Evolutionary conservation across 2,113 vertebrate species (phyloP), one percentile per base, ranked within the genome.

Genomic region (Phaethon lepturus): DNA sequence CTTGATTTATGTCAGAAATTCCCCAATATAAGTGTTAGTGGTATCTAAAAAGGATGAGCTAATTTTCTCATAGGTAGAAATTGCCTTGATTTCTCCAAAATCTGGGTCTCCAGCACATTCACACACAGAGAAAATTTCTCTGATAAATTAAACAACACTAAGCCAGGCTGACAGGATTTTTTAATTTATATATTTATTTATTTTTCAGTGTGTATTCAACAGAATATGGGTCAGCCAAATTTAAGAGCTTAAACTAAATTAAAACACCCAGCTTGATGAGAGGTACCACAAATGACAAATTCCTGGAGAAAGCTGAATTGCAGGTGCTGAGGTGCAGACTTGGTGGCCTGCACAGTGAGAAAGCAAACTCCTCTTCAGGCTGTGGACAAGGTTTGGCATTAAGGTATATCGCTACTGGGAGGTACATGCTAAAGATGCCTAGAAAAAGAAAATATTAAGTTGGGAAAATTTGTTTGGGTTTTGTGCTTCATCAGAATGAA

Each of bases 21-120:
- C 53, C n/a, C 59, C 50, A 72, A 82, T 93, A 95, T 10, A 22
- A 97, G 53, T 42, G 28, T 38, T n/a, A 63, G 19, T 73, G 49
- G 81, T 78, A 76, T 55, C 83, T 94, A 88, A 92, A 95, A 91
- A 77, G 92, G 87, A 93, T 93, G 90, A 96, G 85, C 69, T 96
- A 93, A 97, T 98, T 84, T 98, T 94, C 85, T 96, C 72, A 80
- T 58, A 88, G 69, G 87, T 66, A 91, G 63, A 84, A 90, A 88
- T 73, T 95, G 84, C 71, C 83, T 78, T 93, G 44, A 81, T 92
- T 92, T 95, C 91, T 92, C 71, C 49, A 63, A 95, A 97, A 93
- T 95, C 85, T 88, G 60, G 42, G 68, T 72, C 40, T 69, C 58
- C 66, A 83, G 86, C 53, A 68, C 20, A 56, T 56, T 74, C 87